phyloP scores from a whole-genome alignment of 37 sponge, comb jelly and placozoan species.

The Cladorhizidae sp. region DNA sequence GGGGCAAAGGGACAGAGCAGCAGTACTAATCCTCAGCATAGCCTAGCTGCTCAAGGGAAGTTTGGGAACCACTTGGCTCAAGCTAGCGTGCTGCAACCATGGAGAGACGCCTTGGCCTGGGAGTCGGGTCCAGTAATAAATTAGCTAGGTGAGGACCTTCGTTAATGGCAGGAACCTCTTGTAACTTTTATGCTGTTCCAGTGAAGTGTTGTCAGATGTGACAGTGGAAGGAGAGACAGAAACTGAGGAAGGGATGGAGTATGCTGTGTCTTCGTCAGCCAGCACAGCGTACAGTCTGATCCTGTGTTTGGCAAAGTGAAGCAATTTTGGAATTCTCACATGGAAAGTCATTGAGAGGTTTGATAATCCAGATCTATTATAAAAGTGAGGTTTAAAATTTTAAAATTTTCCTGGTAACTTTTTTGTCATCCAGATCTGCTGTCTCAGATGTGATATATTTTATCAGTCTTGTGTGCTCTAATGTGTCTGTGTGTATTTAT shows the following conservation, averaged over 20 bases:
- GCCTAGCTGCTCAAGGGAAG: constrained; percentile 72
- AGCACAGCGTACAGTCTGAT: constrained; percentile 67
- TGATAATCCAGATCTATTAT: not conserved
- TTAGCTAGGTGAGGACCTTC: constrained; percentile 1
- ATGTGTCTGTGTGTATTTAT: not conserved
- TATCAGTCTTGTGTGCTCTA: too few relatives aligned
- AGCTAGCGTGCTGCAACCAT: not conserved
- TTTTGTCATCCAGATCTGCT: constrained; percentile 68
- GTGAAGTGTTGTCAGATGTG: not conserved
- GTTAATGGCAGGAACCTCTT: not conserved
- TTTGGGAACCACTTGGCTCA: constrained; percentile 59
- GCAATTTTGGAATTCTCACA: constrained; percentile 81
- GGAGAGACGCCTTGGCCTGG: not conserved
- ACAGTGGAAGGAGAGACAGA: not conserved
- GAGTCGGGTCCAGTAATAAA: not conserved
- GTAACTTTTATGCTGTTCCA: not conserved
- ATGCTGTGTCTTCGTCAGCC: constrained; percentile 6
- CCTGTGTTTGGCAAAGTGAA: constrained; percentile 80
- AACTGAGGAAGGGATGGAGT: constrained; percentile 1
- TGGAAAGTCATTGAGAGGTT: constrained; percentile 81
- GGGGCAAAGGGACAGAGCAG: constrained; percentile 91
- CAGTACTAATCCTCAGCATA: constrained; percentile 83
- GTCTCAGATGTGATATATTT: constrained; percentile 82
- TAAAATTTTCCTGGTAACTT: not conserved
- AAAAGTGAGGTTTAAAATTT: too few relatives aligned